Evolutionary conservation across 2,113 vertebrate genomes (phyloP), one percentile per base, ranked within the genome.

Genomic region (Corythornis madagascariensis): DNA sequence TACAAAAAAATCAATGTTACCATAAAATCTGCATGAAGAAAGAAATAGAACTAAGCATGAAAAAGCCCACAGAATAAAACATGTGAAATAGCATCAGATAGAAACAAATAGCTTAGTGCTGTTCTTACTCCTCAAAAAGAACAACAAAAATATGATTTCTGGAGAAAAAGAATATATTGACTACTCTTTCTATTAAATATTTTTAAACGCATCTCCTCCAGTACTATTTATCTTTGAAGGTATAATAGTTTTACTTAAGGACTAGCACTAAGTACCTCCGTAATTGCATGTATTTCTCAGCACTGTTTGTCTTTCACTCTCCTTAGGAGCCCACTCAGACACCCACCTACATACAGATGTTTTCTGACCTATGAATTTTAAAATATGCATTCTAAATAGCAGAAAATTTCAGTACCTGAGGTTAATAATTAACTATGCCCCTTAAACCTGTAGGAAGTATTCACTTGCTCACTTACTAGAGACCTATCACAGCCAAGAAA

Each of bases 331-430:
- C 63, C 61, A 47, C 75, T 80, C 72, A 92, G 78, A 60, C 56
- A 87, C 56, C 67, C 70, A 78, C 90, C 63, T 72, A 86, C 67
- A 42, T 53, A 65, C n/a, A 86, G 35, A 86, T 86, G 55, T 95
- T 92, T 95, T 86, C 70, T 88, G 86, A 88, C 89, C 88, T 92
- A 70, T 72, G 88, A 88, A 75, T 93, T 92, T 94, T 86, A 89
- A 89, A 94, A 56, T 56, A 59, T 80, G 15, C 67, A 48, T 96
- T 87, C 64, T 70, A 76, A 87, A 92, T 64, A 80, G 71, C 13
- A 16, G 64, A 79, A 81, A 80, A 63, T 40, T 70, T 12, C 43
- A 74, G 55, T 40, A 85, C 60, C 71, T 87, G 38, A 94, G 52
- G 48, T 94, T 83, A 92, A 93, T 89, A 93, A 92, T 91, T 89